phyloP scores from a whole-genome alignment of 2,888 invertebrate species.

The Sturmia bella region DNA sequence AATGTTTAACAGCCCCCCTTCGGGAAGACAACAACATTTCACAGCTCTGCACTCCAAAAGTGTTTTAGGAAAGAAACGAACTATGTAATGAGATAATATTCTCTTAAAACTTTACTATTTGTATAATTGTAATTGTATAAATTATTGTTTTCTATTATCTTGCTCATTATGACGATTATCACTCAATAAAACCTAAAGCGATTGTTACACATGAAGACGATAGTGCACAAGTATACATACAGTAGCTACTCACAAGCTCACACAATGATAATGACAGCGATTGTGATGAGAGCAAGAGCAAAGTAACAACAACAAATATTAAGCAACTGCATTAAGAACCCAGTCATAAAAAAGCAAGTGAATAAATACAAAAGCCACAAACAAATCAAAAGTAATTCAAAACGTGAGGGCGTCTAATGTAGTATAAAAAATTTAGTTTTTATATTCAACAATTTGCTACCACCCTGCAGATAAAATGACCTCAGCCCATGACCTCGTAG shows the following conservation, averaged over 20 bases:
- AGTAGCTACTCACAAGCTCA: background rate
- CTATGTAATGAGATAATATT: slow-evolving; percentile 33
- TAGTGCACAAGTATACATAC: background rate
- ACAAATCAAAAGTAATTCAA: slow-evolving; percentile 52
- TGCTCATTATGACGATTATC: slow-evolving; percentile 32
- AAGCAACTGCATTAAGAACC: background rate
- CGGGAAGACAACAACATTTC: background rate
- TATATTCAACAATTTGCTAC: slow-evolving; percentile 14
- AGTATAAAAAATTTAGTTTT: slow-evolving; percentile 42
- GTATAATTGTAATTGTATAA: slow-evolving; percentile 24
- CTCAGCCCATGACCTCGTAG: no score
- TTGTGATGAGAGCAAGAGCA: slow-evolving; percentile 42
- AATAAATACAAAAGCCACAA: slow-evolving; percentile 34
- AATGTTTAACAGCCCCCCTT: no score
- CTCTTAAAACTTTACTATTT: slow-evolving; percentile 54
- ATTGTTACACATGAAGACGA: slow-evolving; percentile 37
- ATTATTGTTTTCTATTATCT: slow-evolving; percentile 13
- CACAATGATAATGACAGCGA: slow-evolving; percentile 3
- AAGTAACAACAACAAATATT: slow-evolving; percentile 14
- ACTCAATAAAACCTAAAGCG: slow-evolving; percentile 23
- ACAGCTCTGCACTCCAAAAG: slow-evolving; percentile 18
- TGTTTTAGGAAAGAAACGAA: slow-evolving; percentile 22
- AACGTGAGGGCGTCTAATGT: slow-evolving; percentile 67
- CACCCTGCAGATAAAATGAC: background rate
- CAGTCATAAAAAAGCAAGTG: background rate